A percentile compares a stretch with the other conserved stretches of the same genome.
Conservation (phyloP, 30 jellyfish, hydroid and myxozoan species). For the Aurelia sp. region DNA sequence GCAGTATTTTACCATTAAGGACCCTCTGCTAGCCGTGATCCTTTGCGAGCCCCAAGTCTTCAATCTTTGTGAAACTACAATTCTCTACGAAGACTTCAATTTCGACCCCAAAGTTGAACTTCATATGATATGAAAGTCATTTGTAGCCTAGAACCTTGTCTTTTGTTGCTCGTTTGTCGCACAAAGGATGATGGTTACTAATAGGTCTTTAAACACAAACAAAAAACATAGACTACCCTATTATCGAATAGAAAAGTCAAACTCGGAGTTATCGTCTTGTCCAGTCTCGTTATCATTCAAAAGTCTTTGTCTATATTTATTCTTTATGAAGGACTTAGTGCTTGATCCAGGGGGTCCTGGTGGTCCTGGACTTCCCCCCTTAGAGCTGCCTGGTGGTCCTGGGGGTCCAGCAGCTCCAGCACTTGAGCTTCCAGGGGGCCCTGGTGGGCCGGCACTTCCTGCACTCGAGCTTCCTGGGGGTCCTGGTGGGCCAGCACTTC, state of each 20-base stretch:
- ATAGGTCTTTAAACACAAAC: too few relatives aligned
- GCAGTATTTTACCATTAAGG: too few relatives aligned
- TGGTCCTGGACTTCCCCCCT: conserved; percentile 41
- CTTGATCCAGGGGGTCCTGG: conserved; percentile 68
- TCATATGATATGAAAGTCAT: too few relatives aligned
- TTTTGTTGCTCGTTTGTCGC: too few relatives aligned
- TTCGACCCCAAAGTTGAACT: too few relatives aligned
- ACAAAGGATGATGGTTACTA: too few relatives aligned
- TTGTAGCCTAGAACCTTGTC: too few relatives aligned
- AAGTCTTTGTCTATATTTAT: background rate
- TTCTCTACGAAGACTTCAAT: too few relatives aligned
- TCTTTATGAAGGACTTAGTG: conserved; percentile 6
- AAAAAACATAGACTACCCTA: too few relatives aligned
- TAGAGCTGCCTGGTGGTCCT: conserved; percentile 17
- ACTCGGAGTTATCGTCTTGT: conserved; percentile 24
- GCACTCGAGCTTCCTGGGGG: conserved; percentile 4
- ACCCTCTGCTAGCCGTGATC: too few relatives aligned
- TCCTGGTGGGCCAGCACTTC: conserved; percentile 43
- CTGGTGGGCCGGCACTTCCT: conserved; percentile 30
- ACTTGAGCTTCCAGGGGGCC: conserved; percentile 33
- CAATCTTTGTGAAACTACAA: too few relatives aligned
- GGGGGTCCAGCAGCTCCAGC: conserved; percentile 48
- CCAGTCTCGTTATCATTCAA: background rate
- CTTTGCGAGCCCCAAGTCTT: too few relatives aligned
- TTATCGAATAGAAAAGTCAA: conserved; percentile 39